A percentile compares a stretch with the other conserved stretches of the same genome.
Conservation (phyloP, 1,140 invertebrate genomes). For the Hestina assimilis region DNA sequence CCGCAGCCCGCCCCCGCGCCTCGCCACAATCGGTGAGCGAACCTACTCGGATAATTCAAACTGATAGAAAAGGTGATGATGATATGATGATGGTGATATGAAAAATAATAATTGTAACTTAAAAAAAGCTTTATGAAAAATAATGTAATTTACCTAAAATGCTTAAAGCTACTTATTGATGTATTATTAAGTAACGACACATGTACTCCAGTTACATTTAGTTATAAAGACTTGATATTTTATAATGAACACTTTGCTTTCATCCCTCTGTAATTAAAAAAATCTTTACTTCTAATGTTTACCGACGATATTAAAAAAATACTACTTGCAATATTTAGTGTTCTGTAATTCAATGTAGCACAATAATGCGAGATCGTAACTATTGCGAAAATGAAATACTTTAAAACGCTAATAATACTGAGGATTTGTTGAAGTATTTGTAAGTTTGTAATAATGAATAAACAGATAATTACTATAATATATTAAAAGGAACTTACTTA, state of each 20-base stretch:
- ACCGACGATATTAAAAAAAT: no score
- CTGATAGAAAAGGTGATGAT: neutral
- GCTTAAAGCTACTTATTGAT: neutral
- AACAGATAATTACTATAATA: neutral
- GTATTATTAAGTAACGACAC: neutral
- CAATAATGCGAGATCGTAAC: no score
- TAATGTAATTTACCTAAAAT: neutral
- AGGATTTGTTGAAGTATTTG: neutral
- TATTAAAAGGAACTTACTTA: neutral
- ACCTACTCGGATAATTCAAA: neutral
- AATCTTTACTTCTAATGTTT: no score
- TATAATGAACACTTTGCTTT: no score
- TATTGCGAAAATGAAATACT: no score
- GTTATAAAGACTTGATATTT: no score
- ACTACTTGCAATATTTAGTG: no score
- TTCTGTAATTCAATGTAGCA: no score
- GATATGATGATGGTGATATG: no score
- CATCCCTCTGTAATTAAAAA: no score
- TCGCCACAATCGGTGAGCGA: constrained; percentile 48
- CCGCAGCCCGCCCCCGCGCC: constrained; percentile 26
- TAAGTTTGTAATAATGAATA: neutral
- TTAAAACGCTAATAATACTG: neutral
- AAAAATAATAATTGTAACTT: neutral
- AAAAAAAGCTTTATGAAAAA: neutral
- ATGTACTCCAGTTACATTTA: no score